Percentiles rank a stretch among this genome's conserved stretches.
Evolutionary conservation across 1,140 invertebrate species (phyloP).

Genomic region (Ladona fulva): DNA sequence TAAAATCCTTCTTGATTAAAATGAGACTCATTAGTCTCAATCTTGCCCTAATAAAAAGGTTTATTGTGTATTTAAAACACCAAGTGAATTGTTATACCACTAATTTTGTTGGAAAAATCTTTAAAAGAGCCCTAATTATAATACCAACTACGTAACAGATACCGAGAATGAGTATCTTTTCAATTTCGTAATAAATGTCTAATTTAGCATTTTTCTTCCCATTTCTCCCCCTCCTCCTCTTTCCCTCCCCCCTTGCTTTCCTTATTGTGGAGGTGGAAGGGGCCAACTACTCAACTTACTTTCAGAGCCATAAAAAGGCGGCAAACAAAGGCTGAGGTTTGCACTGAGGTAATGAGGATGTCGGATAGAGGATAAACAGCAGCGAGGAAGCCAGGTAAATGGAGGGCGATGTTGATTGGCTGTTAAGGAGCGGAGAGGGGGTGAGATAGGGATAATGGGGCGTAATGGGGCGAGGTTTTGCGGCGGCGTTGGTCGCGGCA

Average conservation of each 20-base stretch:
- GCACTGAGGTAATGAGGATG: slow-evolving; percentile 7
- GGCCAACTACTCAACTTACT: neutral
- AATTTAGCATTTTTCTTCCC: neutral
- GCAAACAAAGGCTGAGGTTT: neutral
- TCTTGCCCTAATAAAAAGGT: too few relatives aligned
- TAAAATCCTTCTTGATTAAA: too few relatives aligned
- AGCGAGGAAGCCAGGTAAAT: neutral
- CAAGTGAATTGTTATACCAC: too few relatives aligned
- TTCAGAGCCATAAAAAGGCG: slow-evolving; percentile 6
- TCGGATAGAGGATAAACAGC: slow-evolving; percentile 3
- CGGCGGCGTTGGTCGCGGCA: neutral
- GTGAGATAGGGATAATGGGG: neutral
- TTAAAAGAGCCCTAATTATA: too few relatives aligned
- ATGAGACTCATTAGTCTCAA: too few relatives aligned
- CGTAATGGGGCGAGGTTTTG: neutral
- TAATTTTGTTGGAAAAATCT: too few relatives aligned
- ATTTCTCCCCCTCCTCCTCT: neutral
- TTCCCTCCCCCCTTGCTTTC: neutral
- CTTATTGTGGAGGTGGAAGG: neutral
- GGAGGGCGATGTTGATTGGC: slow-evolving; percentile 6
- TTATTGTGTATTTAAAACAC: too few relatives aligned
- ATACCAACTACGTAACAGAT: too few relatives aligned
- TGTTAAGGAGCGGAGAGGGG: neutral
- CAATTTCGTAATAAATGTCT: too few relatives aligned
- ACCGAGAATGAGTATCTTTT: too few relatives aligned